These are phyloP conservation scores for Neoitamus cyanurus DNA, from an alignment of 2,888 invertebrate genomes.

Conservation along the genomic window DNA sequence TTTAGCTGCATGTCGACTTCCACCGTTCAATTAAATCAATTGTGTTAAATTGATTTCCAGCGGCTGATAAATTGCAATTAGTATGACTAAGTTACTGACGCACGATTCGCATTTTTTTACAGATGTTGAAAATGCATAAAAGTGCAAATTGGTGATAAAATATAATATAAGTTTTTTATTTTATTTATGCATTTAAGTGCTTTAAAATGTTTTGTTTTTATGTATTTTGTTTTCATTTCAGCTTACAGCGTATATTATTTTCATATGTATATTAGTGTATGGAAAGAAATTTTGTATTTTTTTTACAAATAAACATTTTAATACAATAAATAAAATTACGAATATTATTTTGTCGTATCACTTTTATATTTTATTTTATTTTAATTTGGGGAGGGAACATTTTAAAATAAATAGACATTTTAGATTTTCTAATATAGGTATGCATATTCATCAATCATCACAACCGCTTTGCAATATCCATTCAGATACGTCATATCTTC, in stretches of 20 bases:
- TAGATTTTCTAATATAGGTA: no score
- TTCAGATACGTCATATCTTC: no score
- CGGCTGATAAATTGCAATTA: not conserved
- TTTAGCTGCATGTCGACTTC: not conserved
- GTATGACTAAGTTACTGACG: not conserved
- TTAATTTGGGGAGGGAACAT: no score
- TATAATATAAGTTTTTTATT: not conserved
- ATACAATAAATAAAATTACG: not conserved
- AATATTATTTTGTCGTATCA: not conserved
- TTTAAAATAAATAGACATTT: no score
- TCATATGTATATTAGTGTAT: no score
- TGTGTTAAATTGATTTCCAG: not conserved
- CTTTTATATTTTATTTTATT: no score
- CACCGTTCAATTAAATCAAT: not conserved
- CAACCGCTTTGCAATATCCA: no score
- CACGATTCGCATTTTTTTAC: not conserved
- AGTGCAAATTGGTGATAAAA: not conserved
- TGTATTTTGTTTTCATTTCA: not conserved
- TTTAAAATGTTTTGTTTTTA: not conserved
- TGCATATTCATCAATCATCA: no score
- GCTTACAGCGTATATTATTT: not conserved
- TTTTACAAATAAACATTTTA: not conserved
- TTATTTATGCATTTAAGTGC: not conserved
- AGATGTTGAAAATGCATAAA: not conserved
- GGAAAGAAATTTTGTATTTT: not conserved